Percentiles rank a stretch among this genome's conserved stretches.
Evolutionary conservation across 92 coral and sea anemone species (phyloP).

Genomic region (Ricordea florida): DNA sequence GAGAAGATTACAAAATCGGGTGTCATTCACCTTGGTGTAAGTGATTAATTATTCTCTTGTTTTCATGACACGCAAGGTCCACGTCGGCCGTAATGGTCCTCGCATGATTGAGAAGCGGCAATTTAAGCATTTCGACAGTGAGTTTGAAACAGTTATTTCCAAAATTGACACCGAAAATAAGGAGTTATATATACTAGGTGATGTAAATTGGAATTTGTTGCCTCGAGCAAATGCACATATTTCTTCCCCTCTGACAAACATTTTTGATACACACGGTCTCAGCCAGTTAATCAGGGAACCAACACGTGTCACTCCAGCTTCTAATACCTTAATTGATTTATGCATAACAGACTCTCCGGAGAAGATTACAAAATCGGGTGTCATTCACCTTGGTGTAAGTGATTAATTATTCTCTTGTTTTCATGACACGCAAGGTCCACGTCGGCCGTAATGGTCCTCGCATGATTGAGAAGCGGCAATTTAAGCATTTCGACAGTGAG

Average conservation of each 20-base stretch:
- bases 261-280: slow-evolving; percentile 52
- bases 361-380: slow-evolving; percentile 43
- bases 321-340: slow-evolving; percentile 52
- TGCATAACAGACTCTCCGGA: slow-evolving; percentile 60
- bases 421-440: slow-evolving; percentile 39
- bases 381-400: slow-evolving; percentile 52
- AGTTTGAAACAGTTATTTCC: neutral
- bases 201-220: slow-evolving; percentile 33
- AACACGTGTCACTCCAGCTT: slow-evolving; percentile 61
- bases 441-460: slow-evolving; percentile 26
- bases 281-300: slow-evolving; percentile 64
- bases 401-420: slow-evolving; percentile 59
- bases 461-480: slow-evolving; percentile 12
- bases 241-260: slow-evolving; percentile 22
- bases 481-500: slow-evolving; percentile 27
- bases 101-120: slow-evolving; percentile 20
- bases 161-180: slow-evolving; percentile 23
- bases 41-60: slow-evolving; percentile 63
- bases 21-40: slow-evolving; percentile 38
- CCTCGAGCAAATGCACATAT: slow-evolving; percentile 8
- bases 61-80: slow-evolving; percentile 46
- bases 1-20: slow-evolving; percentile 46
- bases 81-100: slow-evolving; percentile 16
- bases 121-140: slow-evolving; percentile 29
- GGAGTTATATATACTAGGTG: slow-evolving; percentile 26